Evolutionary conservation across 2,797 vertebrate genomes (phyloP).

Genomic region (Fratercula arctica): DNA sequence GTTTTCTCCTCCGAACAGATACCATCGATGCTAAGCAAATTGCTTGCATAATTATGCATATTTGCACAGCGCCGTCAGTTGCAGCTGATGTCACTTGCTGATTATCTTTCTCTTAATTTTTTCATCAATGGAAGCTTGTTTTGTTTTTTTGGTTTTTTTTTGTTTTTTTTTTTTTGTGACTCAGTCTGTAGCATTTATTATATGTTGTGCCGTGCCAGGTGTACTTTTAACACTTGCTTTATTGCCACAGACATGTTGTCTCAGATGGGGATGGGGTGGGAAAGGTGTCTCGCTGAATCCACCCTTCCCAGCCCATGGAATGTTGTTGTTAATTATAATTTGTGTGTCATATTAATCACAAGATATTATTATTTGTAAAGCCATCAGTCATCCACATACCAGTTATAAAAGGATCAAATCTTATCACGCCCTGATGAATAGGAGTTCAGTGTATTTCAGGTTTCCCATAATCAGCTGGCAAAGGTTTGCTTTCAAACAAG

Average conservation of each 20-base stretch:
- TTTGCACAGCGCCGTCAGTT: not conserved
- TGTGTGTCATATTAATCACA: not conserved
- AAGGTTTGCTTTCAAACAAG: not conserved
- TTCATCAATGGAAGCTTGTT: not conserved
- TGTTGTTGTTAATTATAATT: slow-evolving; percentile 17
- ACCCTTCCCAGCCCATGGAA: not conserved
- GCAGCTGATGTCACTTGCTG: not conserved
- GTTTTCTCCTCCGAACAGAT: slow-evolving; percentile 3
- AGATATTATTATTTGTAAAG: not conserved
- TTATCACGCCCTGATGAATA: slow-evolving; percentile 22
- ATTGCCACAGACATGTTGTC: not conserved
- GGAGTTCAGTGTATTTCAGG: not conserved
- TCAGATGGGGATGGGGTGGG: not conserved
- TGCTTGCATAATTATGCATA: slow-evolving; percentile 8
- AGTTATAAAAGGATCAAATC: slow-evolving; percentile 22
- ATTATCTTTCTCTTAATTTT: not conserved
- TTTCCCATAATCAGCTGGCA: not conserved
- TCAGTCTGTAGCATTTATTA: not conserved
- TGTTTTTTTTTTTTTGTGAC: not conserved
- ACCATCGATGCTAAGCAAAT: slow-evolving; percentile 33
- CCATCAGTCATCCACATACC: not conserved
- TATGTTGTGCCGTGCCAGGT: not conserved
- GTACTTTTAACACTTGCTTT: not conserved
- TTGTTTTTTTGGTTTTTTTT: not conserved
- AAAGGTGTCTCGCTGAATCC: not conserved